Evolutionary conservation across 2,113 vertebrate genomes (phyloP).

Genomic region (Calidris pugnax): DNA sequence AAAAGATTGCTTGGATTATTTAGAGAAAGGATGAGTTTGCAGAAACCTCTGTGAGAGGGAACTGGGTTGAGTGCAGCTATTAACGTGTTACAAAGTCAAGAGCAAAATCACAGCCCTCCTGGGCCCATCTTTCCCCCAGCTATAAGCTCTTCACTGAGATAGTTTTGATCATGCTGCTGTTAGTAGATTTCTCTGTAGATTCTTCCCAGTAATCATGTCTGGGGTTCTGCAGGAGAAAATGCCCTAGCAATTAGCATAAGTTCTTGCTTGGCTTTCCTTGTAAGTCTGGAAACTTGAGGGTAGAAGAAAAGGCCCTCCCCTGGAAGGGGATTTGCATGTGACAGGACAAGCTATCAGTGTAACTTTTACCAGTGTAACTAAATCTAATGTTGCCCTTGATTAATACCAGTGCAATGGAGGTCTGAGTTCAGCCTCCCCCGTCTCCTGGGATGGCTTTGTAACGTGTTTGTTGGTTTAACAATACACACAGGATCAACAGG

Average conservation of each 20-base stretch:
- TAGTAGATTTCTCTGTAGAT: not conserved
- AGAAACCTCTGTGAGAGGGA: not conserved
- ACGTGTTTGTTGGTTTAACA: not conserved
- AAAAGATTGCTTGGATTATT: not conserved
- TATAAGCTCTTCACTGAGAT: not conserved
- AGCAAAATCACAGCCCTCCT: not conserved
- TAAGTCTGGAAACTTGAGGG: not conserved
- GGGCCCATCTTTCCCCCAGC: not conserved
- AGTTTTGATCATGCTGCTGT: not conserved
- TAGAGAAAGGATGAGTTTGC: not conserved
- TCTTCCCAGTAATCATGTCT: fast-evolving
- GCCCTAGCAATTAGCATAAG: not conserved
- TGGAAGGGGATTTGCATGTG: not conserved
- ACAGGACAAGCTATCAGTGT: fast-evolving
- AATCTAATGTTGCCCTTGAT: not conserved
- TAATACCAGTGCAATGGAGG: not conserved
- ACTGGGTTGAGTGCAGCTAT: not conserved
- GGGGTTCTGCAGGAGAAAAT: not conserved
- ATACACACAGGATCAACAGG: conserved; percentile 81
- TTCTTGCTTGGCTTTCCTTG: not conserved
- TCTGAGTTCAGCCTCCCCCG: not conserved
- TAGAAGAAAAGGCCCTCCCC: not conserved
- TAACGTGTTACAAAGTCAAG: too few relatives aligned
- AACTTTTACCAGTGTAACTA: too few relatives aligned
- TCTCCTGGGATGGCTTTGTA: not conserved